These are phyloP conservation scores for Ennomos erosarius DNA, from an alignment of 2,888 invertebrate genomes.

Conservation along the genomic window DNA sequence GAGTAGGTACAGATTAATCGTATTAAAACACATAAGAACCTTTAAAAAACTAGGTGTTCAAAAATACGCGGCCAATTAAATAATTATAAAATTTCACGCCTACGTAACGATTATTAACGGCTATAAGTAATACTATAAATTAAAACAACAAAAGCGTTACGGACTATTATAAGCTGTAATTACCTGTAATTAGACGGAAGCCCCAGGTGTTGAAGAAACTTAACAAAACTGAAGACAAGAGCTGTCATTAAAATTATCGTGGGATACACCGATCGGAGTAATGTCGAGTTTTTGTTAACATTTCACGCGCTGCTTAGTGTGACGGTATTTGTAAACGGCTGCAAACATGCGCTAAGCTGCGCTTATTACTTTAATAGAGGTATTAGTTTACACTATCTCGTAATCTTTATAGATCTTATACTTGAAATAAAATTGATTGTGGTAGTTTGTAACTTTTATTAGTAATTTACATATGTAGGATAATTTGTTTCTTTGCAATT, in stretches of 20 bases:
- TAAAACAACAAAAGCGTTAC: conserved; percentile 50
- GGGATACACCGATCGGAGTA: conserved; percentile 40
- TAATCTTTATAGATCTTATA: no score
- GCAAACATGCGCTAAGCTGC: conserved; percentile 24
- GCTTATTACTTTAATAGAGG: conserved; percentile 18
- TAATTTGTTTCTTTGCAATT: no score
- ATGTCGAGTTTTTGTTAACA: conserved; percentile 63
- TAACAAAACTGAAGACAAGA: conserved; percentile 26
- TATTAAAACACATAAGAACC: no score
- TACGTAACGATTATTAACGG: conserved; percentile 36
- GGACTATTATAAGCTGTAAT: conserved; percentile 56
- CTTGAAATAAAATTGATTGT: no score
- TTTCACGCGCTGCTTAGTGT: conserved; percentile 66
- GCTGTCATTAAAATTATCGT: conserved; percentile 48
- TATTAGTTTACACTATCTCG: conserved; percentile 1
- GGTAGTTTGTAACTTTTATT: no score
- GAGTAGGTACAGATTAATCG: no score
- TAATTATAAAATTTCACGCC: conserved; percentile 37
- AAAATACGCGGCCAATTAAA: conserved; percentile 21
- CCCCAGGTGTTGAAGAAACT: conserved; percentile 53
- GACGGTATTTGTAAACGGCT: conserved; percentile 38
- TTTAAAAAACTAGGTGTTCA: conserved; percentile 14
- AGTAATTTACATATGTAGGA: no score
- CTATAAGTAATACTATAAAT: conserved; percentile 36
- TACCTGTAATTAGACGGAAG: conserved; percentile 44